These are phyloP conservation scores for Ifrita kowaldi DNA, from an alignment of 2,113 vertebrate genomes.

Conservation along the genomic window DNA sequence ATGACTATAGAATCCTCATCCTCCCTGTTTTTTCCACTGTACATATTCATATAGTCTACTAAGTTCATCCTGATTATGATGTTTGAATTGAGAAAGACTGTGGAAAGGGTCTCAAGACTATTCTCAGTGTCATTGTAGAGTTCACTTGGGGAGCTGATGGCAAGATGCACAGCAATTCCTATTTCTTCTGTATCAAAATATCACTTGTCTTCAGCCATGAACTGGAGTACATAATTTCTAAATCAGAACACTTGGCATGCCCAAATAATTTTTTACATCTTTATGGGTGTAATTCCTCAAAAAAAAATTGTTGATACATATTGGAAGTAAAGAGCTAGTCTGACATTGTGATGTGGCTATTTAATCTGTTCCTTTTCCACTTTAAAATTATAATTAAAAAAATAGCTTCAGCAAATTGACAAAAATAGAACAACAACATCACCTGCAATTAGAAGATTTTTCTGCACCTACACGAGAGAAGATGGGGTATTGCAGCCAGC, in stretches of 20 bases:
- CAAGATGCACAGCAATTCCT: background rate
- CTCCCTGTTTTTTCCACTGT: background rate
- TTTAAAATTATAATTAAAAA: background rate
- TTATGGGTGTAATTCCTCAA: background rate
- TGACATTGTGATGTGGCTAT: background rate
- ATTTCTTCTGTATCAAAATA: background rate
- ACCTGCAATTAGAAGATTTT: constrained; percentile 30
- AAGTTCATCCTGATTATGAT: fast-evolving
- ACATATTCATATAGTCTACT: background rate
- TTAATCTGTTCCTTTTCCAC: background rate
- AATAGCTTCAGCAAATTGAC: background rate
- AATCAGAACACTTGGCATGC: background rate
- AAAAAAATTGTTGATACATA: background rate
- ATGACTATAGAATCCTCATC: background rate
- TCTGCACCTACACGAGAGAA: background rate
- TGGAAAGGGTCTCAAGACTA: background rate
- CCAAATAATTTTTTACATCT: background rate
- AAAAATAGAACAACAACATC: constrained; percentile 5
- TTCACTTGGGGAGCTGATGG: background rate
- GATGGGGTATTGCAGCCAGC: background rate
- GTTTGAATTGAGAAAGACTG: background rate
- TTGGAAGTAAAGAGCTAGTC: background rate
- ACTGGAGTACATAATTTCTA: background rate
- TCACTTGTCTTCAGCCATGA: background rate
- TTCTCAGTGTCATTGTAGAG: background rate